Percentiles rank a stretch among this genome's conserved stretches.
These are phyloP conservation scores for Punctoribates punctum DNA, from an alignment of 2,888 invertebrate species.

Conservation along the genomic window DNA sequence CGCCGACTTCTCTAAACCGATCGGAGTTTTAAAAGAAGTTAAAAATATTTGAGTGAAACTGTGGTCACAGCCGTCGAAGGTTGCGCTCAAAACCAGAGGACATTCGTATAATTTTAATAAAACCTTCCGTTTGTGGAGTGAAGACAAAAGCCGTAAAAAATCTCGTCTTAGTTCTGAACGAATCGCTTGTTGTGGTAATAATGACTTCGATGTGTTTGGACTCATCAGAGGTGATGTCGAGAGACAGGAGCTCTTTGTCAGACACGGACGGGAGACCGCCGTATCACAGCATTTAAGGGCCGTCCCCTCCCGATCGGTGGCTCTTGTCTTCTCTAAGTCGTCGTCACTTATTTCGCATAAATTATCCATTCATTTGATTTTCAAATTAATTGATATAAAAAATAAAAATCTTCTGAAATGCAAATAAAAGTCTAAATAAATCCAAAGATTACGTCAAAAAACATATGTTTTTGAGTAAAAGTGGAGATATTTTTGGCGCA, in stretches of 20 bases:
- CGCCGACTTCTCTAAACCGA: background rate
- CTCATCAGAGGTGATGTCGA: conserved; percentile 7
- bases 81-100: conserved; percentile 22
- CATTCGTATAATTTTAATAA: conserved; percentile 13
- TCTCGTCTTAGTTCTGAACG: conserved; percentile 12
- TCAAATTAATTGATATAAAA: no score
- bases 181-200: conserved; percentile 28
- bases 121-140: conserved; percentile 18
- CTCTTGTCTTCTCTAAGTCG: background rate
- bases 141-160: conserved; percentile 12
- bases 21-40: conserved; percentile 5
- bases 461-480: background rate
- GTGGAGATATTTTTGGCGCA: background rate
- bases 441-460: no score
- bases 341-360: conserved; percentile 23
- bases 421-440: no score
- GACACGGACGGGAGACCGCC: background rate
- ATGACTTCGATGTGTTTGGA: conserved; percentile 2
- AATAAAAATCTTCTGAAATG: no score
- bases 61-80: conserved; percentile 26
- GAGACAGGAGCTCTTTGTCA: conserved; percentile 1
- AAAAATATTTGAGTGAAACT: background rate
- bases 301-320: no score
- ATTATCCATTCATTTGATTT: conserved; percentile 11
- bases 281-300: background rate